phyloP scores from a whole-genome alignment of 2,888 invertebrate species.

The Yponomeuta evonymella region DNA sequence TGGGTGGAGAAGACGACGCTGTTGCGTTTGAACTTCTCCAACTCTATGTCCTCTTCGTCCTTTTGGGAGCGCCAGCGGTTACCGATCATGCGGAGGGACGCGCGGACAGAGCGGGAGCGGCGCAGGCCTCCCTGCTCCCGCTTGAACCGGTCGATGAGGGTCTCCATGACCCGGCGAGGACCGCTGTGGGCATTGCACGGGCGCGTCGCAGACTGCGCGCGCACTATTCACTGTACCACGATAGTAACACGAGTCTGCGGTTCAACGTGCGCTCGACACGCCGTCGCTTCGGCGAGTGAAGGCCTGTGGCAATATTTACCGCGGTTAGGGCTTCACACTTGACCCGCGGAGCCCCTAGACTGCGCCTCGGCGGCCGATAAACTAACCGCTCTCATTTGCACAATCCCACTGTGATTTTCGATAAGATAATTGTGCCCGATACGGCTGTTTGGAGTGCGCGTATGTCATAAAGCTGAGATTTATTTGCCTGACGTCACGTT shows the following conservation, averaged over 20 bases:
- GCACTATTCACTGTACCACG: slow-evolving; percentile 62
- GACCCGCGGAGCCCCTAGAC: slow-evolving; percentile 42
- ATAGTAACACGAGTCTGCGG: slow-evolving; percentile 64
- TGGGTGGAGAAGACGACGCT: slow-evolving; percentile 55
- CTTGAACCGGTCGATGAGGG: slow-evolving; percentile 70
- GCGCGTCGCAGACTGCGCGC: slow-evolving; percentile 67
- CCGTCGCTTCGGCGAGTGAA: slow-evolving; percentile 59
- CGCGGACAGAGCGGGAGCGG: slow-evolving; percentile 82
- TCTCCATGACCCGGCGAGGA: slow-evolving; percentile 69
- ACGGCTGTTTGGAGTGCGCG: slow-evolving; percentile 51
- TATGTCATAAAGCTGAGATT: slow-evolving; percentile 62
- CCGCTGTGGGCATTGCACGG: slow-evolving; percentile 52
- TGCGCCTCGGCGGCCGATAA: slow-evolving; percentile 37
- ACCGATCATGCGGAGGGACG: slow-evolving; percentile 80
- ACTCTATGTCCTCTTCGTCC: slow-evolving; percentile 51
- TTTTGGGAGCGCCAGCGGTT: slow-evolving; percentile 75
- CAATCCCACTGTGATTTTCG: slow-evolving; percentile 52
- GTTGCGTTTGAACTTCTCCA: slow-evolving; percentile 52
- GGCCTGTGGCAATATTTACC: slow-evolving; percentile 41
- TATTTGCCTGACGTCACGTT: slow-evolving; percentile 52
- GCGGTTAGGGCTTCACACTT: neutral
- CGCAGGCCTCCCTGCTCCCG: slow-evolving; percentile 72
- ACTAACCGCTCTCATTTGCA: slow-evolving; percentile 68
- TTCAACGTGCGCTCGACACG: slow-evolving; percentile 64
- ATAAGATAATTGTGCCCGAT: slow-evolving; percentile 52